These are phyloP conservation scores for Crambe crambe DNA, from an alignment of 37 sponge, comb jelly and placozoan genomes.

Conservation along the genomic window DNA sequence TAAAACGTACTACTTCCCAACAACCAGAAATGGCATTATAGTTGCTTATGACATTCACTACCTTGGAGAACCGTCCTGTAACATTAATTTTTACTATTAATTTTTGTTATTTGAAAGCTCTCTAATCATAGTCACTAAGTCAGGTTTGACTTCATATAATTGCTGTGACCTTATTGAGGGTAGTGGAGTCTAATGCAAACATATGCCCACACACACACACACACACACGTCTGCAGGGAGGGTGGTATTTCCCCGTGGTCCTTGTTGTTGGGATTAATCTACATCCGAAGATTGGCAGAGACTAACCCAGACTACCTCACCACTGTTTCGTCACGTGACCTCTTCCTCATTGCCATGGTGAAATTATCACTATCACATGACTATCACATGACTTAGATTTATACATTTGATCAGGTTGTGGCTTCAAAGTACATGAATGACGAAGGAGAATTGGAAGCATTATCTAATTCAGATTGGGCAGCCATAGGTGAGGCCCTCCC, in stretches of 20 bases:
- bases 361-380: background rate
- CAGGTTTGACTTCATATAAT: too few relatives aligned
- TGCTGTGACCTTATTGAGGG: too few relatives aligned
- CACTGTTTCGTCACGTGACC: conserved; percentile 39
- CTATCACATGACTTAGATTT: background rate
- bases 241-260: conserved; percentile 73
- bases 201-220: too few relatives aligned
- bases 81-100: too few relatives aligned
- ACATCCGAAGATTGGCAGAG: conserved; percentile 59
- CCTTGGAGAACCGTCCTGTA: too few relatives aligned
- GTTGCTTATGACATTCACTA: too few relatives aligned
- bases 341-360: conserved; percentile 76
- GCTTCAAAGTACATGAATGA: conserved; percentile 80
- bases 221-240: too few relatives aligned
- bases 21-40: too few relatives aligned
- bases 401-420: conserved; percentile 38
- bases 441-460: conserved; percentile 75
- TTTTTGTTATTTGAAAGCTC: too few relatives aligned
- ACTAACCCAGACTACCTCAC: conserved; percentile 50
- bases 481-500: conserved; percentile 46
- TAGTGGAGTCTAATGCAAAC: too few relatives aligned
- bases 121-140: too few relatives aligned
- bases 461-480: conserved; percentile 78
- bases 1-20: too few relatives aligned
- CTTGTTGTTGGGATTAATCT: conserved; percentile 70